These are phyloP conservation scores for Malthinus flaveolus DNA, from an alignment of 2,888 invertebrate genomes.

Conservation along the genomic window DNA sequence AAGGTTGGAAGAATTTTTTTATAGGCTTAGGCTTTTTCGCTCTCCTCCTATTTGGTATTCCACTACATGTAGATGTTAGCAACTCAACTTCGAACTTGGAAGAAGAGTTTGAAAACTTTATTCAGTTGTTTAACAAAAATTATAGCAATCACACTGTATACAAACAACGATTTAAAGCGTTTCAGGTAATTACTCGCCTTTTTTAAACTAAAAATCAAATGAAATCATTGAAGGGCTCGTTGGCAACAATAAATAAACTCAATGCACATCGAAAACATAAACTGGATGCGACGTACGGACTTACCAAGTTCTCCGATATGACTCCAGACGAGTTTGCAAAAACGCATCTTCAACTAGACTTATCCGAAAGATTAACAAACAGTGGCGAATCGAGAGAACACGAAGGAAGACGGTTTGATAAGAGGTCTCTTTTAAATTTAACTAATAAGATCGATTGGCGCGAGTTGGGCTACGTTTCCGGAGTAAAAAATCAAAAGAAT, in stretches of 20 bases:
- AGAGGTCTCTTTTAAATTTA: constrained; percentile 23
- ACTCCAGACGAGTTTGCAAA: constrained; percentile 61
- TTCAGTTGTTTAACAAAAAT: constrained; percentile 57
- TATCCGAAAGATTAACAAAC: constrained; percentile 13
- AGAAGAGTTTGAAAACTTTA: constrained; percentile 56
- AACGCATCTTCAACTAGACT: constrained; percentile 47
- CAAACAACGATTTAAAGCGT: constrained; percentile 39
- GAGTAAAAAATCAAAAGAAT: constrained; percentile 70
- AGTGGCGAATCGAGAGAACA: not conserved
- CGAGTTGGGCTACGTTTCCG: constrained; percentile 66
- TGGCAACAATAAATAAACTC: constrained; percentile 55
- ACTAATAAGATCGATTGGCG: constrained; percentile 51
- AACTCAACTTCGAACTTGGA: constrained; percentile 23
- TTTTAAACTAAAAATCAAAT: not conserved
- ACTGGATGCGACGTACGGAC: constrained; percentile 60
- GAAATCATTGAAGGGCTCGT: constrained; percentile 53
- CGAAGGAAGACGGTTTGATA: not conserved
- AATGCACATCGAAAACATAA: constrained; percentile 52
- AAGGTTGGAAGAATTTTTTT: constrained; percentile 13
- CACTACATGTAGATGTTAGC: constrained; percentile 52
- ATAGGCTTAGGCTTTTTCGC: constrained; percentile 45
- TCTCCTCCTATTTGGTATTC: constrained; percentile 56
- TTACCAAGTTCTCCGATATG: constrained; percentile 65
- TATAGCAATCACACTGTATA: constrained; percentile 53
- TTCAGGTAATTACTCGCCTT: constrained; percentile 42